Conservation (phyloP, 2,113 vertebrate species). For the Coregonus clupeaformis region DNA sequence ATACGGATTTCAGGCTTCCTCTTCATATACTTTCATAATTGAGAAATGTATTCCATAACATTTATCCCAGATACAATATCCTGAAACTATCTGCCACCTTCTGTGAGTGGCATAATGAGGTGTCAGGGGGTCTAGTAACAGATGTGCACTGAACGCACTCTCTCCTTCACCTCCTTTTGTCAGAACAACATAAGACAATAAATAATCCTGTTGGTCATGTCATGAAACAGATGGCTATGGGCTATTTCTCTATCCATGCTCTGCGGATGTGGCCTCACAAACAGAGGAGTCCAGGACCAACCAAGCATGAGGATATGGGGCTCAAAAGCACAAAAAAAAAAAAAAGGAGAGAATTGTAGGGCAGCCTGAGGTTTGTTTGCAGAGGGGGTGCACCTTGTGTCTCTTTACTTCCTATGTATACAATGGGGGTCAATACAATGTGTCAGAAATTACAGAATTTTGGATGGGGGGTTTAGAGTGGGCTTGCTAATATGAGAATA, state of each 20-base stretch:
- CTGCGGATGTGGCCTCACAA: neutral
- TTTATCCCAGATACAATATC: slow-evolving; percentile 26
- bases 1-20: neutral
- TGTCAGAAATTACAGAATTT: slow-evolving; percentile 42
- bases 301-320: neutral
- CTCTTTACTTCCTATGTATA: slow-evolving; percentile 30
- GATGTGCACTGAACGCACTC: neutral
- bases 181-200: slow-evolving; percentile 23
- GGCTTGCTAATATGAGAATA: neutral
- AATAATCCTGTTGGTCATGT: slow-evolving; percentile 41
- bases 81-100: slow-evolving; percentile 31
- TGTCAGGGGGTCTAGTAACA: neutral
- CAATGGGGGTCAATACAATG: slow-evolving; percentile 34
- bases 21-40: neutral
- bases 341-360: neutral
- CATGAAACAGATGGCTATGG: slow-evolving; percentile 15
- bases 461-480: neutral
- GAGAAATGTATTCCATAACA: slow-evolving; percentile 1
- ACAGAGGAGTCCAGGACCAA: neutral
- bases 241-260: neutral
- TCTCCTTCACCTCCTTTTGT: slow-evolving; percentile 14
- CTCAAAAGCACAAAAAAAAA: too few relatives aligned
- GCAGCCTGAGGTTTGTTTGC: neutral
- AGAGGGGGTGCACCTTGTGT: neutral
- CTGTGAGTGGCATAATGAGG: neutral